Percentiles rank a stretch among this genome's conserved stretches.
Conservation (phyloP, 2,888 invertebrate genomes). For the Drosophila peninsularis region DNA sequence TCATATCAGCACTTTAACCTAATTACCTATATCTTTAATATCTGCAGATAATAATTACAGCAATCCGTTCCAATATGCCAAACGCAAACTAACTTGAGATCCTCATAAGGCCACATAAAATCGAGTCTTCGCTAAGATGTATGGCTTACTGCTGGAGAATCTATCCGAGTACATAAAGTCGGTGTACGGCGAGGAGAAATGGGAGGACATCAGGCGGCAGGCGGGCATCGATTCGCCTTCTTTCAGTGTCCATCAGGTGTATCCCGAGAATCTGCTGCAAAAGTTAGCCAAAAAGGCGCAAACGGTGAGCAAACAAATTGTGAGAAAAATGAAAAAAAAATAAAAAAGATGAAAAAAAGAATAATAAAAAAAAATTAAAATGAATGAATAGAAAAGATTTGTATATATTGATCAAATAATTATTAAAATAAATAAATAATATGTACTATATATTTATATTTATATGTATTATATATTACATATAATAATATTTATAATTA, state of each 20-base stretch:
- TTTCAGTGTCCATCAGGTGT: constrained; percentile 96
- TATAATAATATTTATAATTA: too few species aligned
- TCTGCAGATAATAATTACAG: constrained; percentile 12
- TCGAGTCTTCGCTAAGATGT: constrained; percentile 87
- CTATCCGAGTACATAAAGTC: constrained; percentile 96
- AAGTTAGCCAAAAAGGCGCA: constrained; percentile 94
- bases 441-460: not conserved
- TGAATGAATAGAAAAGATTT: too few species aligned
- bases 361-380: not conserved
- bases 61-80: constrained; percentile 16
- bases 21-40: not conserved
- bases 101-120: not conserved
- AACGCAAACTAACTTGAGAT: constrained; percentile 6
- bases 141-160: constrained; percentile 97
- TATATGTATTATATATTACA: not conserved
- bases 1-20: not conserved
- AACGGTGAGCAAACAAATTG: constrained; percentile 86
- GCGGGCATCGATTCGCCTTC: constrained; percentile 95
- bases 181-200: constrained; percentile 96
- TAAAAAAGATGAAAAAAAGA: not conserved
- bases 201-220: constrained; percentile 95
- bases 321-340: not conserved
- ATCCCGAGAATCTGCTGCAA: constrained; percentile 94
- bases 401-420: too few species aligned
- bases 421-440: too few species aligned